Base-by-base conservation (phyloP, 2,113 vertebrate genomes). In the Poicephalus gulielmi region DNA sequence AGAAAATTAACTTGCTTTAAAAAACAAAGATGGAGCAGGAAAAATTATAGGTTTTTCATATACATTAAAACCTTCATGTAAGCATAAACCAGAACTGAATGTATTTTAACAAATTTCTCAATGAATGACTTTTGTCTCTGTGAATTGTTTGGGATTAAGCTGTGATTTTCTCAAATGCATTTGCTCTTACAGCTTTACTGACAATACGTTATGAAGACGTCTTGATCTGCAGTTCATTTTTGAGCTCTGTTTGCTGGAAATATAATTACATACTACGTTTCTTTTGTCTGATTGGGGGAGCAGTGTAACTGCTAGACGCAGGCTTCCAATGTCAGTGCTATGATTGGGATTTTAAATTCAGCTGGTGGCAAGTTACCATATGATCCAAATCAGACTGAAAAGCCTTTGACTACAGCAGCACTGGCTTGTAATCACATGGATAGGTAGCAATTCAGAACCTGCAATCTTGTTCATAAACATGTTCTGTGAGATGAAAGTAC, bases 341-440 rank as follows among this genome's bases (percentile, higher is more conserved):
- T 7, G 22, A 88, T 35, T 90, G 80, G 46, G 79, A 74, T 70
- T 96, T 95, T 59, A 92, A 85, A 95, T 94, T 95, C 84, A 69
- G 50, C 27, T 94, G n/a, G 59, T 25, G 15, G 30, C 24, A 79
- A 91, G 62, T 87, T 79, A 47, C 31, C 47, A 9, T 79, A 77
- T 89, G 57, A 92, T 86, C 69, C 62, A 94, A 94, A 89, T 92
- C 9, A 2, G 71, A 47, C 49, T 78, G 81, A 86, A 95, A 94
- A 88, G 27, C 59, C 62, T 79, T 47, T 1, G 11, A 88, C 83
- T 88, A n/a, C 57, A 84, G 52, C 44, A 76, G 35, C 30, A 60
- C 33, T 84, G 69, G 59, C 49, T 64, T 52, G 44, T 75, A 91
- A 87, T 68, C 62, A 64, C 14, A n/a, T 35, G 77, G 76, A 47